Percentiles rank a stretch among this genome's conserved stretches.
These are phyloP conservation scores for Atherix ibis DNA, from an alignment of 2,888 invertebrate genomes.

Conservation along the genomic window DNA sequence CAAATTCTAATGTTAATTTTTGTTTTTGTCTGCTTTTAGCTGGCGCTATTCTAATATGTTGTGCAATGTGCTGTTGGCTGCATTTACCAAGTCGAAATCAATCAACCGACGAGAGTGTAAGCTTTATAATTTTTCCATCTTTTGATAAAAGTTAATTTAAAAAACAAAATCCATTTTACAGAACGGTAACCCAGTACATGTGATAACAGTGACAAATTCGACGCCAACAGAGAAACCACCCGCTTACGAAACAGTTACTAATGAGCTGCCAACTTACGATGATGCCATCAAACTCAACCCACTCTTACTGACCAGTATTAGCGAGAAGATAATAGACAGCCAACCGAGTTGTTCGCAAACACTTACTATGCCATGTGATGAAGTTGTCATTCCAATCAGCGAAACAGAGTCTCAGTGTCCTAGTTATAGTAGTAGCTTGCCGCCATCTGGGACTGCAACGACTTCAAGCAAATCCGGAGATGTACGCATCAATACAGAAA, in stretches of 20 bases:
- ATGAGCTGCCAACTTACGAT: slow-evolving; percentile 52
- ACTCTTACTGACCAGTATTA: neutral
- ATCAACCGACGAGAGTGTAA: slow-evolving; percentile 15
- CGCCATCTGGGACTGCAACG: too few species aligned
- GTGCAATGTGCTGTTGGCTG: slow-evolving; percentile 61
- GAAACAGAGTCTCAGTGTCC: too few species aligned
- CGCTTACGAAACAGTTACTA: slow-evolving; percentile 53
- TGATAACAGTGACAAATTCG: slow-evolving; percentile 38
- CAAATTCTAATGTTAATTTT: neutral
- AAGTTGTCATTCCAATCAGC: too few species aligned
- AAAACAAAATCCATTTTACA: slow-evolving; percentile 24
- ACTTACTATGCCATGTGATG: too few species aligned
- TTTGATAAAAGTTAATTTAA: neutral
- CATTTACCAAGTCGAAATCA: slow-evolving; percentile 32
- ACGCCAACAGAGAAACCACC: slow-evolving; percentile 52
- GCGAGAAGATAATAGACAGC: neutral
- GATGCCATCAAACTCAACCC: slow-evolving; percentile 57
- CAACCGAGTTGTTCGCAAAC: neutral
- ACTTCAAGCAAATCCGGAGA: too few species aligned
- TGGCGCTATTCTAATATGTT: slow-evolving; percentile 56
- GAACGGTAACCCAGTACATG: slow-evolving; percentile 50
- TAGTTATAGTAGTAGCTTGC: too few species aligned
- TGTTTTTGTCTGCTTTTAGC: slow-evolving; percentile 3
- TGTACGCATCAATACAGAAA: too few species aligned
- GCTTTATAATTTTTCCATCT: neutral